These are phyloP conservation scores for Ennomos erosarius DNA, from an alignment of 2,888 invertebrate genomes.

Conservation along the genomic window DNA sequence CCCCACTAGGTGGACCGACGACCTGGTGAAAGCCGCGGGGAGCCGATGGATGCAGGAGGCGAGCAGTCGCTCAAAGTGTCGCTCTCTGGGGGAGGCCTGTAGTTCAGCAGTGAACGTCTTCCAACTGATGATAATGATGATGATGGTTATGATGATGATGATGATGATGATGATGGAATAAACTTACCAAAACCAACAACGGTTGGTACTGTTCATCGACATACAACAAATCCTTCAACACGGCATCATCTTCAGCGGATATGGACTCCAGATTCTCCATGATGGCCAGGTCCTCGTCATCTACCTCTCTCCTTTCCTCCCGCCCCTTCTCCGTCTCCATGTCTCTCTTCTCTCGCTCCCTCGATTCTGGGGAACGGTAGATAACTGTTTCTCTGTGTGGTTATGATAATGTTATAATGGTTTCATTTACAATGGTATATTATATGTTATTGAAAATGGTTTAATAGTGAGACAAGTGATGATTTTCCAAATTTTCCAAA, in stretches of 20 bases:
- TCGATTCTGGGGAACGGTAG: conserved; percentile 41
- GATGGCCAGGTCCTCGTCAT: conserved; percentile 40
- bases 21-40: too few species aligned
- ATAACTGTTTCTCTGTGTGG: conserved; percentile 24
- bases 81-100: too few species aligned
- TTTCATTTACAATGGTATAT: not conserved
- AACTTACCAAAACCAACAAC: conserved; percentile 55
- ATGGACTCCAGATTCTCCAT: conserved; percentile 40
- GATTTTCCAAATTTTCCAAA: too few species aligned
- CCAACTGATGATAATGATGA: too few species aligned
- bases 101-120: too few species aligned
- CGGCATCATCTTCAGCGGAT: conserved; percentile 59
- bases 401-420: not conserved
- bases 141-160: too few species aligned
- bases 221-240: conserved; percentile 61
- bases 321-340: conserved; percentile 34
- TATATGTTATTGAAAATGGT: not conserved
- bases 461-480: too few species aligned
- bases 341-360: conserved; percentile 46
- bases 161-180: not conserved
- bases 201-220: conserved; percentile 68
- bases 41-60: too few species aligned
- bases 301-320: conserved; percentile 39
- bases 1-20: too few species aligned
- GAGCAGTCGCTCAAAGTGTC: too few species aligned